These are phyloP conservation scores for Thunnus thynnus DNA, from an alignment of 2,113 vertebrate species.

Conservation along the genomic window DNA sequence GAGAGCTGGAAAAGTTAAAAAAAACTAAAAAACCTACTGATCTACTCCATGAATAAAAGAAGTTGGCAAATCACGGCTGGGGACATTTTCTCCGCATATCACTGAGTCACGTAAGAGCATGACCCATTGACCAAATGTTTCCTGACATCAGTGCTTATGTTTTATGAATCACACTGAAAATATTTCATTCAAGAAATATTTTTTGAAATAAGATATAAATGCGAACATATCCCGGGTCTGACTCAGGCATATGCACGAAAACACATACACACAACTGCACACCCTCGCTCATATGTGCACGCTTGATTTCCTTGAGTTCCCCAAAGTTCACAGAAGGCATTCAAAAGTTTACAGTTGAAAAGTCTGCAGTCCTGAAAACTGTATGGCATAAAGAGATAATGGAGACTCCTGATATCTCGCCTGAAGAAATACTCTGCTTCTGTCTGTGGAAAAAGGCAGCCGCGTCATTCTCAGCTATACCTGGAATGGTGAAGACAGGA, in stretches of 20 bases:
- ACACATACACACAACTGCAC: background rate
- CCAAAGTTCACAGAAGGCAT: slow-evolving; percentile 38
- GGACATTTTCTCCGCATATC: slow-evolving; percentile 15
- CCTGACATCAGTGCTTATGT: background rate
- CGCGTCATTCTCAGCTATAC: slow-evolving; percentile 61
- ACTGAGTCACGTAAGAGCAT: slow-evolving; percentile 21
- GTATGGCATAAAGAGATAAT: slow-evolving; percentile 51
- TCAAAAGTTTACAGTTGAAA: slow-evolving; percentile 50
- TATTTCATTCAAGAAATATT: background rate
- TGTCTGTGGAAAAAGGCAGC: slow-evolving; percentile 48
- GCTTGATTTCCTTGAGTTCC: slow-evolving; percentile 37
- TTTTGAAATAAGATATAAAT: background rate
- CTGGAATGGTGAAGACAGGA: slow-evolving; percentile 35
- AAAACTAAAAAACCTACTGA: background rate
- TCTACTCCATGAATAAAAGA: slow-evolving; percentile 41
- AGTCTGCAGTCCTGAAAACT: slow-evolving; percentile 34
- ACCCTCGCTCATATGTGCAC: background rate
- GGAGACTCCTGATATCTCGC: slow-evolving; percentile 52
- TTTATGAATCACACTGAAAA: background rate
- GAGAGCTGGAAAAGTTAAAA: slow-evolving; percentile 35
- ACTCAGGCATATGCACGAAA: background rate
- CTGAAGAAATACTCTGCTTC: slow-evolving; percentile 58
- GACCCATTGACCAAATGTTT: slow-evolving; percentile 1
- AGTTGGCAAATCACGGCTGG: slow-evolving; percentile 22
- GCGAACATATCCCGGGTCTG: background rate